Conservation (phyloP, 2,113 vertebrate genomes). For the Thalassoma bifasciatum region DNA sequence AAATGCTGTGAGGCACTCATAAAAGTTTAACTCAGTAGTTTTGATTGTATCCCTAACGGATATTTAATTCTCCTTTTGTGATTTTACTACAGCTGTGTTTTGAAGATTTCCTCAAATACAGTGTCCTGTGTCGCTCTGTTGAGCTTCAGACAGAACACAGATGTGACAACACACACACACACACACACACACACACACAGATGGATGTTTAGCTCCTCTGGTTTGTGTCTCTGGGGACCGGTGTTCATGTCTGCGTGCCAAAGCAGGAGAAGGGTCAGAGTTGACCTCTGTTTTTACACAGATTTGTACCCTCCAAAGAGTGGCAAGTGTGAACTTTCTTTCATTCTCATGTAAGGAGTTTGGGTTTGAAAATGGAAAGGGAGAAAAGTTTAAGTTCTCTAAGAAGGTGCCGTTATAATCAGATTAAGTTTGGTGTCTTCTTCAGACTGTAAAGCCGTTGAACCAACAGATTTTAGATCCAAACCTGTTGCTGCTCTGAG, state of each 20-base stretch:
- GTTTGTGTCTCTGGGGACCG: conserved; percentile 32
- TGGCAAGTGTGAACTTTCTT: neutral
- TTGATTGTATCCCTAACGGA: neutral
- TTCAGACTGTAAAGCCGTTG: too few relatives aligned
- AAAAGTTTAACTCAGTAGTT: too few relatives aligned
- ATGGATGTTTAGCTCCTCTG: conserved; percentile 32
- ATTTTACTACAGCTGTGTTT: neutral
- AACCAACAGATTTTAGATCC: too few relatives aligned
- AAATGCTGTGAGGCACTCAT: too few relatives aligned
- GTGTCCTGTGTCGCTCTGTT: neutral
- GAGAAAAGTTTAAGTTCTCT: too few relatives aligned
- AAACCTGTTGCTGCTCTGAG: too few relatives aligned
- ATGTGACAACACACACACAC: conserved; percentile 7
- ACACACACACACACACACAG: neutral
- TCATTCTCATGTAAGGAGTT: neutral
- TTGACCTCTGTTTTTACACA: neutral
- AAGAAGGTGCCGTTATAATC: too few relatives aligned
- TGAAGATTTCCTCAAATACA: neutral
- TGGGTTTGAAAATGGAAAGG: too few relatives aligned
- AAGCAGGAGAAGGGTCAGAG: conserved; percentile 13
- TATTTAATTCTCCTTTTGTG: neutral
- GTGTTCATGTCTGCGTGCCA: neutral
- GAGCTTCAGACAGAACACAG: conserved; percentile 17
- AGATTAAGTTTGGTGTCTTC: too few relatives aligned
- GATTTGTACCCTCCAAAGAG: neutral